Base-by-base conservation (phyloP, 2,888 invertebrate genomes). In the Philhelius pedissequus region DNA sequence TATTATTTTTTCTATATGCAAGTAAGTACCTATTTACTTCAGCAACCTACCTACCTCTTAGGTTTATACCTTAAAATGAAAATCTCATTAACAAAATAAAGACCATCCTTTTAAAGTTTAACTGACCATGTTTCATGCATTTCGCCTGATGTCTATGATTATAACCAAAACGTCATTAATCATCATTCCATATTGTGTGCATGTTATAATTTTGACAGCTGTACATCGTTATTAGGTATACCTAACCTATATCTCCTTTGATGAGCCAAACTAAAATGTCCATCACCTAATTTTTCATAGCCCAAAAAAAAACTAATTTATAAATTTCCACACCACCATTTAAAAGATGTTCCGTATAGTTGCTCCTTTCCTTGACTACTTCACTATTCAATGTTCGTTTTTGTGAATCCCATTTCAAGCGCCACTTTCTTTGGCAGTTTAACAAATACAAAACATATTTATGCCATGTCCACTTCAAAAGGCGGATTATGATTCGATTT, bases 131-230 rank as follows among this genome's bases (percentile, higher is more conserved):
- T 22, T 62, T 40, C 54, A 69, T 69, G 64, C 66, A 52, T 66
- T 20, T 13, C 6, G 7, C 52, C 20, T 38, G n/a, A 32, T 7
- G 38, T 35, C 35, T 68, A 40, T 68, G 58, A 66, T 76, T 71
- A n/a, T n/a, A 60, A 76, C 81, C 35, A 18, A 74, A 78, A 83
- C 22, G 78, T 83, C 83, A 83, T 83, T 83, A 79, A 79, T 83
- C 83, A 83, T 79, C 79, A 78, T 83, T 75, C 48, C 83, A 78
- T 78, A 83, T 83, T 83, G 83, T 83, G 69, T 79, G 64, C 74
- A 78, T 83, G 83, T 83, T 83, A 56, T 30, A 74, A 78, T 83
- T 78, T 79, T 83, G 83, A 83, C 83, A 79, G 48, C 83, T 83
- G 74, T 70, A 83, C 79, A 75, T 64, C 58, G 58, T 74, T 75